These are phyloP conservation scores for Drosophila dives DNA, from an alignment of 2,888 invertebrate genomes.

Conservation along the genomic window DNA sequence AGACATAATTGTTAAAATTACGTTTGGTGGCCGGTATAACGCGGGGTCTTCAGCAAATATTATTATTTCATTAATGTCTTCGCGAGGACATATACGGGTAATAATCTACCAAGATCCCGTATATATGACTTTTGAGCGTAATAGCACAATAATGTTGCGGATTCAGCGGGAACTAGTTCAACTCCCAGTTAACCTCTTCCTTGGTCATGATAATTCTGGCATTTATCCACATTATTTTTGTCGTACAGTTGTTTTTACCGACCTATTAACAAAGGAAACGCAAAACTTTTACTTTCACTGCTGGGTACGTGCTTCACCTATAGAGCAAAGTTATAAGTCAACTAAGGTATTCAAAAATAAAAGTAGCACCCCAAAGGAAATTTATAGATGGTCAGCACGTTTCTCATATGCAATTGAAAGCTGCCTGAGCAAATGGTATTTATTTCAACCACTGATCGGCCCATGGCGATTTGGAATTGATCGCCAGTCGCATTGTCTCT, in stretches of 20 bases:
- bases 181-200: too few relatives aligned
- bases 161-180: too few relatives aligned
- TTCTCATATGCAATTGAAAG: conserved; percentile 38
- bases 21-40: too few relatives aligned
- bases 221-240: too few relatives aligned
- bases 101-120: too few relatives aligned
- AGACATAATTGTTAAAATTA: too few relatives aligned
- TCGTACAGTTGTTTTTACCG: too few relatives aligned
- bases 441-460: conserved; percentile 51
- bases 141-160: too few relatives aligned
- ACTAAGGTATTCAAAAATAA: conserved; percentile 1
- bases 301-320: conserved; percentile 18
- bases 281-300: conserved; percentile 35
- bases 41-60: too few relatives aligned
- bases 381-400: conserved; percentile 19
- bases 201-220: too few relatives aligned
- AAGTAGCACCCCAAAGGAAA: conserved; percentile 1
- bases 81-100: conserved; percentile 4
- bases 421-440: conserved; percentile 45
- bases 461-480: conserved; percentile 45
- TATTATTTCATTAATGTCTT: too few relatives aligned
- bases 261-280: conserved; percentile 13
- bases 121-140: too few relatives aligned
- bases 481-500: conserved; percentile 11
- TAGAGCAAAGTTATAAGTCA: conserved; percentile 1